A percentile compares a stretch with the other conserved stretches of the same genome.
Evolutionary conservation across 2,797 vertebrate species (phyloP).

Genomic region (Oryzias sinensis): DNA sequence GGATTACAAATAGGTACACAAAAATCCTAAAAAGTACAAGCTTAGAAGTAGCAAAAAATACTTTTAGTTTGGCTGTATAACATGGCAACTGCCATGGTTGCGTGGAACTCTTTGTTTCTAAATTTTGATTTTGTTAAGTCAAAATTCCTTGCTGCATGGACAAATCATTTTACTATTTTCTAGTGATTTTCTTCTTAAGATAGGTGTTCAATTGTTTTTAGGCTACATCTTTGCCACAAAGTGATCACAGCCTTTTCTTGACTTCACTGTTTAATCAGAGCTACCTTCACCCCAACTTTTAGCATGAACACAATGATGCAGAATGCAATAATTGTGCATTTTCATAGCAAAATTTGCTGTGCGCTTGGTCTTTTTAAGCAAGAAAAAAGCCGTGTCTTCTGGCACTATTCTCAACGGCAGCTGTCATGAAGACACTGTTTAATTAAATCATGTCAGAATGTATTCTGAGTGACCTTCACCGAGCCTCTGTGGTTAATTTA

Average conservation of each 20-base stretch:
- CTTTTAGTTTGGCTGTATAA: no score
- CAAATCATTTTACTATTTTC: no score
- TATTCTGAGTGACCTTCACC: constrained; percentile 61
- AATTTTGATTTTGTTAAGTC: no score
- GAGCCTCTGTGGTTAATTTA: constrained; percentile 56
- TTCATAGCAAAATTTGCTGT: not conserved
- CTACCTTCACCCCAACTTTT: constrained; percentile 10
- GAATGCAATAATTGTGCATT: not conserved
- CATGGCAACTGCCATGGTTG: no score
- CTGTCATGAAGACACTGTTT: constrained; percentile 48
- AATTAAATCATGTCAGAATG: constrained; percentile 66
- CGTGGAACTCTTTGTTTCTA: no score
- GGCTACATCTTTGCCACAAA: constrained; percentile 34
- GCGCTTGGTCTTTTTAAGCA: constrained; percentile 26
- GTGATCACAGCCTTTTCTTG: constrained; percentile 65
- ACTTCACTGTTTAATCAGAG: constrained; percentile 22
- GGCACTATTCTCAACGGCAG: constrained; percentile 26
- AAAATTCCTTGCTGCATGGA: no score
- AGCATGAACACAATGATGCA: constrained; percentile 13
- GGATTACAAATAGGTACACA: no score
- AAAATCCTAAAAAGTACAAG: no score
- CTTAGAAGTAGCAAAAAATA: no score
- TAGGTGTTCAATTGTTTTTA: no score
- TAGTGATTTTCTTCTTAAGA: no score
- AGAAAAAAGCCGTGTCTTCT: constrained; percentile 21